Percentiles rank a stretch among this genome's conserved stretches.
Conservation (phyloP, 2,797 vertebrate genomes). For the Takifugu ocellatus region DNA sequence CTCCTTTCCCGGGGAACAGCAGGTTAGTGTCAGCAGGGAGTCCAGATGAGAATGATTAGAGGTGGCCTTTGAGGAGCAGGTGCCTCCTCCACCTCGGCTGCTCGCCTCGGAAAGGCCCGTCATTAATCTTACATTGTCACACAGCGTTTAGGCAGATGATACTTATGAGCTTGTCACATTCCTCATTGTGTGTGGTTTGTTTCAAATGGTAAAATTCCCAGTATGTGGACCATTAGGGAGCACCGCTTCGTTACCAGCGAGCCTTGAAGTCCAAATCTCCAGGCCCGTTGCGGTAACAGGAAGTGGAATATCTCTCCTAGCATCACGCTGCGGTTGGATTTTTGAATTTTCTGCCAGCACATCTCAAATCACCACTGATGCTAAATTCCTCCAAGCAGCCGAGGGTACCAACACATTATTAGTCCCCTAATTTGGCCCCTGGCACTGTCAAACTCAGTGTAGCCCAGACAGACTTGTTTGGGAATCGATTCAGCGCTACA, state of each 20-base stretch:
- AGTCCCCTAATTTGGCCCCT: conserved; percentile 66
- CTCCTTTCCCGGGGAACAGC: conserved; percentile 76
- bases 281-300: conserved; percentile 65
- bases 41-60: conserved; percentile 91
- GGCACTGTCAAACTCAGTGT: conserved; percentile 64
- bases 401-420: conserved; percentile 65
- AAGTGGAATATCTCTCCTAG: conserved; percentile 72
- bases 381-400: conserved; percentile 53
- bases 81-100: conserved; percentile 69
- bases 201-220: conserved; percentile 49
- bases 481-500: conserved; percentile 77
- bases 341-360: too few relatives aligned
- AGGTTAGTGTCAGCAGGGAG: conserved; percentile 81
- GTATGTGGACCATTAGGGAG: conserved; percentile 34
- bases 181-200: conserved; percentile 57
- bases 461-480: conserved; percentile 66
- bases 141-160: conserved; percentile 64
- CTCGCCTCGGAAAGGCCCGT: conserved; percentile 55
- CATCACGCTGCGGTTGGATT: conserved; percentile 62
- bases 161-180: conserved; percentile 62
- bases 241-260: conserved; percentile 36
- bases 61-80: conserved; percentile 78
- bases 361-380: conserved; percentile 9
- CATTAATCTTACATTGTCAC: conserved; percentile 75
- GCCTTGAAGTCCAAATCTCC: conserved; percentile 38